phyloP scores from a whole-genome alignment of 1,140 invertebrate species.

The Chrysomallon squamiferum region DNA sequence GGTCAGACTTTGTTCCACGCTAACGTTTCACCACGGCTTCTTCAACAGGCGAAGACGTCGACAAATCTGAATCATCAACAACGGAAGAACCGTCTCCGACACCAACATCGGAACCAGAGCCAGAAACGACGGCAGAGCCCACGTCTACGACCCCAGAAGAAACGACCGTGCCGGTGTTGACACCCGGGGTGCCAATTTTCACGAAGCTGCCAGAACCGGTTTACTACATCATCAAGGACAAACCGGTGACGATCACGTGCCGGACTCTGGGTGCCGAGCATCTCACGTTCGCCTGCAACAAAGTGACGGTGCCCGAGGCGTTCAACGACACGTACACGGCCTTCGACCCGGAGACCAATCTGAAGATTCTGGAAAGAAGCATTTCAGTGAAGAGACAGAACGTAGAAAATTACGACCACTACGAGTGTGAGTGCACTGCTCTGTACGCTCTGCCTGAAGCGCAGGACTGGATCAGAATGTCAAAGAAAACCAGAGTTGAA shows the following conservation, averaged over 20 bases:
- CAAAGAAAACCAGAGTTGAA: not conserved
- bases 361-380: not conserved
- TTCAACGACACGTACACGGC: conserved; percentile 3
- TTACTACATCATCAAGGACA: not conserved
- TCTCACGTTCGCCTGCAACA: not conserved
- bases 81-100: not conserved
- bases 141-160: not conserved
- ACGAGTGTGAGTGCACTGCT: not conserved
- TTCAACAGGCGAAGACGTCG: too few relatives aligned
- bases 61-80: too few relatives aligned
- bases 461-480: not conserved
- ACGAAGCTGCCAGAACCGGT: not conserved
- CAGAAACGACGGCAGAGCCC: not conserved
- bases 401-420: not conserved
- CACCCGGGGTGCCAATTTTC: not conserved
- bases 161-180: not conserved
- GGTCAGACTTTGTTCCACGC: too few relatives aligned
- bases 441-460: not conserved
- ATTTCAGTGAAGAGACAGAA: not conserved
- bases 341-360: not conserved
- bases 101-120: not conserved
- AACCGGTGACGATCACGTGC: not conserved
- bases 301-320: not conserved
- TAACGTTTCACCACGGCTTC: too few relatives aligned
- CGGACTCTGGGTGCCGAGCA: not conserved